A percentile compares a stretch with the other conserved stretches of the same genome.
Conservation (phyloP, 2,888 invertebrate species). For the Rhagium mordax region DNA sequence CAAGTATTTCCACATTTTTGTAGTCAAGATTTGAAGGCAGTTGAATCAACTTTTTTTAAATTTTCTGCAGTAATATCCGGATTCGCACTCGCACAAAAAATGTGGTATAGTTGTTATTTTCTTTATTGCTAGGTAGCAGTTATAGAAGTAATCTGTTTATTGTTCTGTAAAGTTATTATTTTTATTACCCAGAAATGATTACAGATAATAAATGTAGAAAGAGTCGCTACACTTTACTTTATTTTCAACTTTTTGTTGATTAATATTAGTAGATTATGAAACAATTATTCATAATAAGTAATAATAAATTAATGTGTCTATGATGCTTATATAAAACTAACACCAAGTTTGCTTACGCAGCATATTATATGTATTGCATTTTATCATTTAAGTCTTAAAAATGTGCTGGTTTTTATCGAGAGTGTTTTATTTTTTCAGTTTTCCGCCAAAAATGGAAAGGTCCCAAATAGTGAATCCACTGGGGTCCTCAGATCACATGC, state of each 20-base stretch:
- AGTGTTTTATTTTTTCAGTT: conserved; percentile 64
- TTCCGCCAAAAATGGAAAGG: conserved; percentile 70
- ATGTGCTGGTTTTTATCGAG: conserved; percentile 33
- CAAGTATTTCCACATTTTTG: too few species aligned
- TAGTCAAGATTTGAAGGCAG: background rate
- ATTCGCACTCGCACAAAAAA: background rate
- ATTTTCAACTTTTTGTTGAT: background rate
- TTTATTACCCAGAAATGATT: background rate
- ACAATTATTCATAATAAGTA: background rate
- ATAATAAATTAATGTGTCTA: background rate
- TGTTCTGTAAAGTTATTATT: background rate
- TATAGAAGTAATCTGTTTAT: background rate
- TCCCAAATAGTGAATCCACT: conserved; percentile 66
- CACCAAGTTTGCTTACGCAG: background rate
- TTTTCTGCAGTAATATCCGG: too few species aligned
- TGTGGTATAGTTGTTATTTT: background rate
- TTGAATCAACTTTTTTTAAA: background rate
- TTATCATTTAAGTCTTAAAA: background rate
- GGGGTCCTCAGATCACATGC: conserved; percentile 65
- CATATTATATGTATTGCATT: background rate
- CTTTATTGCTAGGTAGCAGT: background rate
- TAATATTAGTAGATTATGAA: background rate
- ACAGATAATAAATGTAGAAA: background rate
- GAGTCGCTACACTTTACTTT: background rate
- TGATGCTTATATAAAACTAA: background rate